Evolutionary conservation across 2,113 vertebrate genomes (phyloP).

Genomic region (Aldabrachelys gigantea): DNA sequence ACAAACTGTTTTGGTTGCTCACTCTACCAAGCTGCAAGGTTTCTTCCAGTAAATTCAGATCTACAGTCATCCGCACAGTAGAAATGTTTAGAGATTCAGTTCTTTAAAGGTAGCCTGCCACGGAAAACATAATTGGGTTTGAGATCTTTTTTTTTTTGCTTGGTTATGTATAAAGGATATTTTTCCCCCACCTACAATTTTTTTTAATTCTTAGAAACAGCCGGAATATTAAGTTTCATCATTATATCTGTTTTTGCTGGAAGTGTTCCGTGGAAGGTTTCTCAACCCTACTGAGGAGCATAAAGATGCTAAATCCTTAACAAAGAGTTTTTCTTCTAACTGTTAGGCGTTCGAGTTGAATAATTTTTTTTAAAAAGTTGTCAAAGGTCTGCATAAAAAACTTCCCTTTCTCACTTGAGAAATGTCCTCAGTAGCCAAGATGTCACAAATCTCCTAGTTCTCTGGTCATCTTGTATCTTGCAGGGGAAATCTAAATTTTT

Average conservation of each 20-base stretch:
- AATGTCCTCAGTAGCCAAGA: neutral
- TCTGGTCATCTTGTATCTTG: neutral
- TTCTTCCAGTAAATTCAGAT: conserved; percentile 36
- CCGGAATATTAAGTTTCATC: neutral
- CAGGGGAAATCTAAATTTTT: neutral
- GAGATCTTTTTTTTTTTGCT: neutral
- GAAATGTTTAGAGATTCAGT: neutral
- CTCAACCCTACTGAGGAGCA: neutral
- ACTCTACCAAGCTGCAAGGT: neutral
- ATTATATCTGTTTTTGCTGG: neutral
- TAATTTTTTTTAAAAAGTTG: neutral
- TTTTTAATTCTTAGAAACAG: neutral
- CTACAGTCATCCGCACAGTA: conserved; percentile 1
- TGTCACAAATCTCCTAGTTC: neutral
- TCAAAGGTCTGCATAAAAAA: neutral
- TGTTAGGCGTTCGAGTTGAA: neutral
- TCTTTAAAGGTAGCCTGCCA: rapidly evolving
- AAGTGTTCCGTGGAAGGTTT: neutral
- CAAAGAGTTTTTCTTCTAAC: conserved; percentile 25
- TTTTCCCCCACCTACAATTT: neutral
- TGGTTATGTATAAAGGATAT: neutral
- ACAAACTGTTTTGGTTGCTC: neutral
- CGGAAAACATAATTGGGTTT: neutral
- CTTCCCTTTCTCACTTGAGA: neutral
- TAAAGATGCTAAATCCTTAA: neutral